phyloP scores from a whole-genome alignment of 2,113 vertebrate species.

The Pseudorhombus dupliciocellatus region DNA sequence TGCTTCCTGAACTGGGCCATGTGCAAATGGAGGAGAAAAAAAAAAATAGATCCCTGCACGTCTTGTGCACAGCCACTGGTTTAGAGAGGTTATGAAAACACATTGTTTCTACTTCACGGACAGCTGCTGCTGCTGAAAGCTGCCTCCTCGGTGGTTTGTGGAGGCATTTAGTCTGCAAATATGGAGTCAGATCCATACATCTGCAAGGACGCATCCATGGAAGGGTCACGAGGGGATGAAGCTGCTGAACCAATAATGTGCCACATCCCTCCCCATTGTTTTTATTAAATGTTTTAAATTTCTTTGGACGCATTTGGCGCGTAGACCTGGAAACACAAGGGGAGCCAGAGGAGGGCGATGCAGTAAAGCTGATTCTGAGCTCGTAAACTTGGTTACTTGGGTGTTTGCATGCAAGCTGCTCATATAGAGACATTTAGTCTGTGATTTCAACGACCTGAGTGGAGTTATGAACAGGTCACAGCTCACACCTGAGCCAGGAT shows the following conservation, averaged over 20 bases:
- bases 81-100: slow-evolving; percentile 61
- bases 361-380: too few species aligned
- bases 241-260: too few species aligned
- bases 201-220: not conserved
- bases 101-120: slow-evolving; percentile 48
- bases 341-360: too few species aligned
- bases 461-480: slow-evolving; percentile 57
- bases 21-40: slow-evolving; percentile 49
- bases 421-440: not conserved
- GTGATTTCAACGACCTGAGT: slow-evolving; percentile 28
- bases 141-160: slow-evolving; percentile 11
- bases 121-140: slow-evolving; percentile 15
- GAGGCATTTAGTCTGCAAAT: not conserved
- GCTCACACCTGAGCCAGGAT: slow-evolving; percentile 68
- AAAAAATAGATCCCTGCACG: slow-evolving; percentile 18
- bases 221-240: not conserved
- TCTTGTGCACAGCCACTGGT: slow-evolving; percentile 37
- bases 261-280: too few species aligned
- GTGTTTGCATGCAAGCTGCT: slow-evolving; percentile 10
- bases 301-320: too few species aligned
- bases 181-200: not conserved
- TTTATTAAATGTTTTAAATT: too few species aligned
- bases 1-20: slow-evolving; percentile 52
- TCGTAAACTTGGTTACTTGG: not conserved
- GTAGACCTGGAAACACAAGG: too few species aligned